Conservation (phyloP, 2,888 invertebrate genomes). For the Dolichopus griseipennis region DNA sequence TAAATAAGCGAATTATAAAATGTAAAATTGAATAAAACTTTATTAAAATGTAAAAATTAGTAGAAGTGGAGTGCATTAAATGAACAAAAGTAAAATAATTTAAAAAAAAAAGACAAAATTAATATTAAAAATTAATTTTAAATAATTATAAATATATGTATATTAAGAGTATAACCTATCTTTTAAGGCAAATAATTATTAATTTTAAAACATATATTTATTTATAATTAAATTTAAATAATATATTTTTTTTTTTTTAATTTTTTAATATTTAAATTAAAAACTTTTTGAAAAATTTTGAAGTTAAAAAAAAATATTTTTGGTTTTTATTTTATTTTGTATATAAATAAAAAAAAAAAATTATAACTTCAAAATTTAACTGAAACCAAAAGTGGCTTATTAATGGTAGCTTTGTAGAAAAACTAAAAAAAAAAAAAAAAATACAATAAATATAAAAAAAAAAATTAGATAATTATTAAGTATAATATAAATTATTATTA, state of each 20-base stretch:
- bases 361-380: not conserved
- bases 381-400: slow-evolving; percentile 6
- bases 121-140: too few species aligned
- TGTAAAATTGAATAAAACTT: too few species aligned
- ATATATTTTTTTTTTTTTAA: not conserved
- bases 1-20: too few species aligned
- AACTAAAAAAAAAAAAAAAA: not conserved
- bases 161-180: too few species aligned
- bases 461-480: not conserved
- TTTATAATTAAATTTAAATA: too few species aligned
- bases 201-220: too few species aligned
- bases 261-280: not conserved
- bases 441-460: not conserved
- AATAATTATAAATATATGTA: too few species aligned
- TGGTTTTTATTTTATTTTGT: not conserved
- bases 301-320: not conserved
- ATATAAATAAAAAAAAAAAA: not conserved
- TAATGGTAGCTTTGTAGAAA: slow-evolving; percentile 3
- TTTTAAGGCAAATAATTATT: too few species aligned
- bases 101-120: too few species aligned
- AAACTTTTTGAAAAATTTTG: not conserved
- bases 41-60: too few species aligned
- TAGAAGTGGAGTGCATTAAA: too few species aligned
- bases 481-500: not conserved
- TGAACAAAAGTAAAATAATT: too few species aligned